phyloP scores from a whole-genome alignment of 2,797 vertebrate species.

The Sorex maritimensis region DNA sequence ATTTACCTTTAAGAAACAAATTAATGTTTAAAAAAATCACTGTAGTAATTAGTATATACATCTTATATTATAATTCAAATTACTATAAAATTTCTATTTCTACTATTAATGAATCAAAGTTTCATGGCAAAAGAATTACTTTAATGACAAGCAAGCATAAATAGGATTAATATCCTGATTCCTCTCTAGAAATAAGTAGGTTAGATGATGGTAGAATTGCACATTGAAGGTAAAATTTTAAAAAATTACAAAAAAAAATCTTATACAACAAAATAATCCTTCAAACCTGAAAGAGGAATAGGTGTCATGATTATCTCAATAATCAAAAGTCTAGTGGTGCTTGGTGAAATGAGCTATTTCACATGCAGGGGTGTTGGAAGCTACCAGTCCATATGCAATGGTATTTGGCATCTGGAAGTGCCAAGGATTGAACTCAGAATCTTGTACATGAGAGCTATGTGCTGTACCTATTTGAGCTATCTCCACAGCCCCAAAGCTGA shows the following conservation, averaged over 20 bases:
- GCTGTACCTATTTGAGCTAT: no score
- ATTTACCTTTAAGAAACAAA: not conserved
- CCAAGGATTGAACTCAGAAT: no score
- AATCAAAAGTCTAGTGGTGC: not conserved
- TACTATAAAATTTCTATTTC: not conserved
- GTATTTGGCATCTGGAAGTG: no score
- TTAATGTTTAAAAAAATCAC: not conserved
- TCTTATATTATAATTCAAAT: slow-evolving; percentile 19
- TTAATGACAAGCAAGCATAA: not conserved
- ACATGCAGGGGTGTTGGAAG: no score
- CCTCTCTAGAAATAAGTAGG: not conserved
- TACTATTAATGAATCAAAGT: not conserved
- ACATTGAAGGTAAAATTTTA: not conserved
- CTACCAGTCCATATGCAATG: no score
- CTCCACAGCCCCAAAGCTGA: no score
- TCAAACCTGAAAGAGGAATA: not conserved
- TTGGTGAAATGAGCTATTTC: no score
- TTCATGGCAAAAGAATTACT: not conserved
- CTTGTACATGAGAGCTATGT: no score
- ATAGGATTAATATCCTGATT: not conserved
- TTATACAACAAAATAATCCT: not conserved
- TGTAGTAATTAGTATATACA: not conserved
- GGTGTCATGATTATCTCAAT: not conserved
- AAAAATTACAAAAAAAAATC: not conserved
- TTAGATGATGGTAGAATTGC: not conserved